These are phyloP conservation scores for Bombus sylvicola DNA, from an alignment of 1,140 invertebrate genomes.

Conservation along the genomic window DNA sequence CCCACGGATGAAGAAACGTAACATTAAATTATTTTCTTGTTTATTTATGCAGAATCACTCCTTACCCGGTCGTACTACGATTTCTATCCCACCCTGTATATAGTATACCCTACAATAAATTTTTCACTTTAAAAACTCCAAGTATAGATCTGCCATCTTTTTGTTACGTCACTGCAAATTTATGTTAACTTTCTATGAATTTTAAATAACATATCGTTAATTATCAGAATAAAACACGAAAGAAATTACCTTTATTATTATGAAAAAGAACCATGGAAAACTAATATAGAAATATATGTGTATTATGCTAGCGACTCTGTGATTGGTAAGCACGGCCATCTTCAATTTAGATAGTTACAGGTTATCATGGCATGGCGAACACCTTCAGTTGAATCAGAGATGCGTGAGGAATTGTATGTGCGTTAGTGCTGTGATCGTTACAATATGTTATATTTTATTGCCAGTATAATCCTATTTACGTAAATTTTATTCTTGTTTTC, in stretches of 20 bases:
- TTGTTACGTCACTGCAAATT: background rate
- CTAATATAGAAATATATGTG: background rate
- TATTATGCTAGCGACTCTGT: background rate
- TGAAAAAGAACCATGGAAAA: no score
- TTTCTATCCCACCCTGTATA: no score
- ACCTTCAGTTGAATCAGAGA: conserved; percentile 13
- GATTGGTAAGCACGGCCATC: conserved; percentile 24
- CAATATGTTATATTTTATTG: conserved; percentile 23
- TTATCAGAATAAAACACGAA: background rate
- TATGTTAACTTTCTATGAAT: no score
- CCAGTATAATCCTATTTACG: background rate
- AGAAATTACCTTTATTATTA: background rate
- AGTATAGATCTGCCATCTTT: background rate
- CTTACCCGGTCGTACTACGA: no score
- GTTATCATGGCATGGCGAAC: conserved; percentile 41
- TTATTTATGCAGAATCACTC: no score
- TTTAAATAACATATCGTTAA: background rate
- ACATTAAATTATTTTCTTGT: no score
- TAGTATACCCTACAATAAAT: background rate
- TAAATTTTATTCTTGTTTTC: background rate
- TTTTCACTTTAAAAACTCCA: background rate
- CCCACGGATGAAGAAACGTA: no score
- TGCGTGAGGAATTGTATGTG: background rate
- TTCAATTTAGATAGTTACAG: conserved; percentile 27
- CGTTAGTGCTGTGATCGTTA: background rate